These are phyloP conservation scores for Drosophila atripex DNA, from an alignment of 2,888 invertebrate genomes.

Conservation along the genomic window DNA sequence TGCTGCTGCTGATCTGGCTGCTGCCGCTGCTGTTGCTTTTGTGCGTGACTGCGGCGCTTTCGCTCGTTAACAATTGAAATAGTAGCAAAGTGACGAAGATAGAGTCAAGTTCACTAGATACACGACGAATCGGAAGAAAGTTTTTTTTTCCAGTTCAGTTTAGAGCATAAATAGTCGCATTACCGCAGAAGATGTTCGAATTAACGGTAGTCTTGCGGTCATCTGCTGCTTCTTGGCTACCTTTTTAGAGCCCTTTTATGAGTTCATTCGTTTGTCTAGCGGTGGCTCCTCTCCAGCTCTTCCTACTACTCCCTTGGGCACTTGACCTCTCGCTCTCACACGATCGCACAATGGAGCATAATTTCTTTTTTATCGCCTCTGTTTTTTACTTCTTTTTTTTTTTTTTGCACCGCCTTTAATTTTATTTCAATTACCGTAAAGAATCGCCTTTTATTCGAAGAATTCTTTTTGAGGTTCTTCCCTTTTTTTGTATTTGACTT, in stretches of 20 bases:
- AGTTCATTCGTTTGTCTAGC: constrained; percentile 52
- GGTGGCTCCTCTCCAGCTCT: constrained; percentile 10
- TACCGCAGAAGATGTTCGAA: constrained; percentile 51
- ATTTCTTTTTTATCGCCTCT: constrained; percentile 75
- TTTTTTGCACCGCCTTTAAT: constrained; percentile 72
- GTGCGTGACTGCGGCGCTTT: constrained; percentile 80
- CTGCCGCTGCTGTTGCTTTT: constrained; percentile 23
- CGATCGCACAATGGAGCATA: constrained; percentile 75
- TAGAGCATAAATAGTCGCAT: constrained; percentile 44
- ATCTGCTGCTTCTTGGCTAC: constrained; percentile 35
- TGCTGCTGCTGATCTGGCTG: constrained; percentile 40
- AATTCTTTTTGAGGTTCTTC: constrained; percentile 50
- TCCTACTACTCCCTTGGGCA: constrained; percentile 29
- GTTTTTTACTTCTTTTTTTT: constrained; percentile 41
- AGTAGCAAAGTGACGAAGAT: constrained; percentile 61
- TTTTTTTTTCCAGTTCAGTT: constrained; percentile 38
- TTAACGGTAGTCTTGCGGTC: constrained; percentile 70
- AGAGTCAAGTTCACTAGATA: constrained; percentile 63
- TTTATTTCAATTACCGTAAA: constrained; percentile 77
- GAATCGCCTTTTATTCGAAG: constrained; percentile 30
- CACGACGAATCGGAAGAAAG: constrained; percentile 65
- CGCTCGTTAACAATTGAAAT: constrained; percentile 82
- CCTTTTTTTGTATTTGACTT: constrained; percentile 27
- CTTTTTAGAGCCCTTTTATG: constrained; percentile 63
- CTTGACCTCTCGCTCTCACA: constrained; percentile 53